Conservation (phyloP, 2,113 vertebrate species). For the Cephalophus harveyi region DNA sequence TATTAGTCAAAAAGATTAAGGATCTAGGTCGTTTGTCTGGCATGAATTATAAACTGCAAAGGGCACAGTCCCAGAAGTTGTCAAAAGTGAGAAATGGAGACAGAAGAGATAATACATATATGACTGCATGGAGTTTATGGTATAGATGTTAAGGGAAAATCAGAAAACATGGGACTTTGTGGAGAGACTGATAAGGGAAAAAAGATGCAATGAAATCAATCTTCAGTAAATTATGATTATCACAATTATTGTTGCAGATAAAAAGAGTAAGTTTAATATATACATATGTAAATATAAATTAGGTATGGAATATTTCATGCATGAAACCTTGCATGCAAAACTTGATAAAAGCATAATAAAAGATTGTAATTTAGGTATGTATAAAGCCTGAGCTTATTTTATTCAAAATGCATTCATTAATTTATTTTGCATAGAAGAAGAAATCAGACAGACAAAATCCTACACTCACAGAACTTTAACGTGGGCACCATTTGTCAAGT, state of each 20-base stretch:
- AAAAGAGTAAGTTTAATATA: neutral
- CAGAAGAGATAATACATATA: neutral
- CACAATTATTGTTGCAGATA: neutral
- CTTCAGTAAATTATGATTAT: neutral
- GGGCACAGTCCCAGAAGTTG: neutral
- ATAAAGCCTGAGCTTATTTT: neutral
- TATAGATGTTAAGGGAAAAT: neutral
- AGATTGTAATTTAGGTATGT: neutral
- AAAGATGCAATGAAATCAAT: neutral
- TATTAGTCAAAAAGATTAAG: neutral
- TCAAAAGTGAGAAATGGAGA: neutral
- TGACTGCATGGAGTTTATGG: neutral
- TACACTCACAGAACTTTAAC: neutral
- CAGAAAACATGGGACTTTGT: neutral
- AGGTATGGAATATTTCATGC: neutral
- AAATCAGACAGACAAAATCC: neutral
- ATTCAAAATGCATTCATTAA: neutral
- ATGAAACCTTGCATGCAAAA: neutral
- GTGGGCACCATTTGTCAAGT: neutral
- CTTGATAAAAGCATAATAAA: neutral
- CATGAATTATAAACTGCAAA: neutral
- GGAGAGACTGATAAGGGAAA: neutral
- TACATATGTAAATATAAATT: neutral
- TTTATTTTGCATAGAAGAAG: neutral
- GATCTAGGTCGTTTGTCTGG: neutral